Conservation (phyloP, 2,888 invertebrate species). For the Drosophila anomalata region DNA sequence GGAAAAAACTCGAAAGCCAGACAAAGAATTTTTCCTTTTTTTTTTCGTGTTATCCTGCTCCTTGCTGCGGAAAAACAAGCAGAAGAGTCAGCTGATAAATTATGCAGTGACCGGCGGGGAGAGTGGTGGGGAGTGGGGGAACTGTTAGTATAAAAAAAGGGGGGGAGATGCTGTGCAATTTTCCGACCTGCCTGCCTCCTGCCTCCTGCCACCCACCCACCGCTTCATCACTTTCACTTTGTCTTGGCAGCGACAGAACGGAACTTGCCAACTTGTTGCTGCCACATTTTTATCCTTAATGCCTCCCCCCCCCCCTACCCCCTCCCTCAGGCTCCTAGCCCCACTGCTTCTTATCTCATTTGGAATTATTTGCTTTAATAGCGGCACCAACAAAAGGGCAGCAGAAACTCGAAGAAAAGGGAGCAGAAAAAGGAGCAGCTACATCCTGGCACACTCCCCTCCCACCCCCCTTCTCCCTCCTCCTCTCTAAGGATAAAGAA, state of each 20-base stretch:
- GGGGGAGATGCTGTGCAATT: slow-evolving; percentile 56
- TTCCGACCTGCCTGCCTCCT: slow-evolving; percentile 37
- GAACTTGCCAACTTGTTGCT: slow-evolving; percentile 72
- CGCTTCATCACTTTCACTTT: slow-evolving; percentile 68
- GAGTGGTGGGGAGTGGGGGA: slow-evolving; percentile 12
- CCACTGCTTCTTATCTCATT: slow-evolving; percentile 67
- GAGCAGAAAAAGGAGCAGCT: slow-evolving; percentile 7
- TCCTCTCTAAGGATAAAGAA: slow-evolving; percentile 39
- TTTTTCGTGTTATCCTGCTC: neutral
- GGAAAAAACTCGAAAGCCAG: slow-evolving; percentile 18
- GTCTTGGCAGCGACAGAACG: slow-evolving; percentile 51
- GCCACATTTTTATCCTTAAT: slow-evolving; percentile 23
- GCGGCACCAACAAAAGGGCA: slow-evolving; percentile 48
- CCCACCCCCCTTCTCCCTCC: neutral
- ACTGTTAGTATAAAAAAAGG: neutral
- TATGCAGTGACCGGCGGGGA: slow-evolving; percentile 62
- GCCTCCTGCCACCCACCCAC: neutral
- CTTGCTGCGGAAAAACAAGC: slow-evolving; percentile 38
- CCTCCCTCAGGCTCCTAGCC: slow-evolving; percentile 3
- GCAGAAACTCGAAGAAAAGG: slow-evolving; percentile 2
- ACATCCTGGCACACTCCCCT: neutral
- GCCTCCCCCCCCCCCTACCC: neutral
- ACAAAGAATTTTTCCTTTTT: slow-evolving; percentile 45
- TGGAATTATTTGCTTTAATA: slow-evolving; percentile 76
- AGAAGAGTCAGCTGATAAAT: slow-evolving; percentile 66